A percentile compares a stretch with the other conserved stretches of the same genome.
Conservation (phyloP, 2,797 vertebrate species). For the Gadopsis bispinosus region DNA sequence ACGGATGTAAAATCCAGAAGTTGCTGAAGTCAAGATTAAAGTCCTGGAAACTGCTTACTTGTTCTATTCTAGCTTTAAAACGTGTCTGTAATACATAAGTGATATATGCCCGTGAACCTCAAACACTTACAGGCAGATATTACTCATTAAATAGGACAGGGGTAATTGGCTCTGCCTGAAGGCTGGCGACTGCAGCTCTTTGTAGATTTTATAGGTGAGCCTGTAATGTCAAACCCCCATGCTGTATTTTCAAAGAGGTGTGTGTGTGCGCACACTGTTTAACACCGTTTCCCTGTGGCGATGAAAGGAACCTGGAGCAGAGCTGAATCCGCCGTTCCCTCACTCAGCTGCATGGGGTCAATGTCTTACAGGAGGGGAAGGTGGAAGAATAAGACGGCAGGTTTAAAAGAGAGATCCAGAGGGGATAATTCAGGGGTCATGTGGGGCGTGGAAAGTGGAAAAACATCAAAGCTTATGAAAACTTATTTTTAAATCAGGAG, state of each 20-base stretch:
- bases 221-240: slow-evolving; percentile 58
- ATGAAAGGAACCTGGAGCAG: too few species aligned
- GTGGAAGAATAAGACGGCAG: slow-evolving; percentile 23
- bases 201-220: slow-evolving; percentile 80
- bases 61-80: slow-evolving; percentile 43
- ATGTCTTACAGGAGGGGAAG: background rate
- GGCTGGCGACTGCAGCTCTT: slow-evolving; percentile 63
- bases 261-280: too few species aligned
- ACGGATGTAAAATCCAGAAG: slow-evolving; percentile 54
- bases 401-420: slow-evolving; percentile 41
- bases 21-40: slow-evolving; percentile 39
- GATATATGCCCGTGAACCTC: slow-evolving; percentile 70
- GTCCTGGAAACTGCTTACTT: slow-evolving; percentile 57
- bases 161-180: slow-evolving; percentile 70
- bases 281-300: too few species aligned
- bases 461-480: slow-evolving; percentile 32
- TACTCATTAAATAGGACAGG: slow-evolving; percentile 42
- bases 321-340: too few species aligned
- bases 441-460: background rate
- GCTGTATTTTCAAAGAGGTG: slow-evolving; percentile 51
- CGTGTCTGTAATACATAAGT: slow-evolving; percentile 35
- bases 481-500: slow-evolving; percentile 3
- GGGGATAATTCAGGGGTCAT: slow-evolving; percentile 40
- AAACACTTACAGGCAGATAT: slow-evolving; percentile 54
- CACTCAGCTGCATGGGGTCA: too few species aligned